These are phyloP conservation scores for Turritopsis dohrnii DNA, from an alignment of 30 jellyfish, hydroid and myxozoan genomes.

Conservation along the genomic window DNA sequence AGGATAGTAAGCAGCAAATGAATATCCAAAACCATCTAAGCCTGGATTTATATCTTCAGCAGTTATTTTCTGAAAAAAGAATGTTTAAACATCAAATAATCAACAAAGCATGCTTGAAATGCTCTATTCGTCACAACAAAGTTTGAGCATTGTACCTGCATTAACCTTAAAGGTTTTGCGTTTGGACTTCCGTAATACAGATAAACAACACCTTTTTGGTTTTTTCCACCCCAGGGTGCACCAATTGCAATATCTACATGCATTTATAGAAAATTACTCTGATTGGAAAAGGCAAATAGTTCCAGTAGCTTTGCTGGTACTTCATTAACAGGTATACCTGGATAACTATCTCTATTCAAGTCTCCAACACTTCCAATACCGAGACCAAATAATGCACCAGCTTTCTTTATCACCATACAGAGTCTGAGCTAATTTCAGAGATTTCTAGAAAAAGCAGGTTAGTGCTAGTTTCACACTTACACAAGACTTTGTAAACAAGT, in stretches of 20 bases:
- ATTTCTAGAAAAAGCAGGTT: slow-evolving; percentile 16
- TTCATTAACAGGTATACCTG: slow-evolving; percentile 53
- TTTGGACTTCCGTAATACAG: slow-evolving; percentile 47
- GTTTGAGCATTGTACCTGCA: slow-evolving; percentile 6
- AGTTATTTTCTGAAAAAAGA: not conserved
- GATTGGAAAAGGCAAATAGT: too few species aligned
- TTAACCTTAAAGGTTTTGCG: slow-evolving; percentile 22
- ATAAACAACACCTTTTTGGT: slow-evolving; percentile 59
- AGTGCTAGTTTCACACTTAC: too few species aligned
- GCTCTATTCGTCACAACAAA: not conserved
- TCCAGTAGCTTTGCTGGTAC: too few species aligned
- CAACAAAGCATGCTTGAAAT: too few species aligned
- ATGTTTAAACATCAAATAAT: too few species aligned
- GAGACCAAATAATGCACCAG: slow-evolving; percentile 56
- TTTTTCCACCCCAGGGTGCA: slow-evolving; percentile 79
- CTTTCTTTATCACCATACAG: slow-evolving; percentile 11
- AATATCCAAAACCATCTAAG: slow-evolving; percentile 50
- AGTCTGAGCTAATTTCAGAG: slow-evolving; percentile 6
- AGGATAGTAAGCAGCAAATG: slow-evolving; percentile 43
- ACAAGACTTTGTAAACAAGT: too few species aligned
- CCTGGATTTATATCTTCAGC: not conserved
- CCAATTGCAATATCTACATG: slow-evolving; percentile 68
- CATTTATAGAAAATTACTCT: not conserved
- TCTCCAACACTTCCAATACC: slow-evolving; percentile 79
- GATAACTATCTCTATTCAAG: slow-evolving; percentile 55